Conservation (phyloP, 2,797 vertebrate species). For the Anniella stebbinsi region DNA sequence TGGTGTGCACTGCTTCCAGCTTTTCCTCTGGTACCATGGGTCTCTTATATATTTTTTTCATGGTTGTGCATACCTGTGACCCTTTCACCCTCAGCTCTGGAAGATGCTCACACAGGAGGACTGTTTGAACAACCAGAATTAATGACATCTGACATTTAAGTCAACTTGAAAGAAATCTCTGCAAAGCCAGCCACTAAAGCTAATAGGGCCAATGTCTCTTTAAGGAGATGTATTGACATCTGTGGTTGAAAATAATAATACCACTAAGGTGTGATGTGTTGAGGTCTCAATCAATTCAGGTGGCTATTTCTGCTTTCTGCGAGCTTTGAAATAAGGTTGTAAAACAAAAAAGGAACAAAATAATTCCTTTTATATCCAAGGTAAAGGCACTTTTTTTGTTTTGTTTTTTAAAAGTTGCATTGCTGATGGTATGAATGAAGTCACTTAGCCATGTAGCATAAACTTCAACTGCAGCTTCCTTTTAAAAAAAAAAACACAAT, state of each 20-base stretch:
- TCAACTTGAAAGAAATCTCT: constrained; percentile 76
- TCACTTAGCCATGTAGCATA: constrained; percentile 67
- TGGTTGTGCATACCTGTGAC: constrained; percentile 68
- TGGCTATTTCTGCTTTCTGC: constrained; percentile 7
- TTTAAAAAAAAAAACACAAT: constrained; percentile 44
- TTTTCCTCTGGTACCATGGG: constrained; percentile 49
- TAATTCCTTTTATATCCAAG: constrained; percentile 56
- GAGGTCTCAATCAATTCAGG: constrained; percentile 50
- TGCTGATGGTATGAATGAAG: constrained; percentile 67
- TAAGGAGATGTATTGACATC: constrained; percentile 59
- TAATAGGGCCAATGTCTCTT: constrained; percentile 56
- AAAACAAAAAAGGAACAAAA: constrained; percentile 59
- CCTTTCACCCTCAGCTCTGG: constrained; percentile 67
- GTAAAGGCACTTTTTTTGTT: no score
- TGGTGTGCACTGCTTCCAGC: constrained; percentile 57
- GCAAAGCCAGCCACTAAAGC: constrained; percentile 73
- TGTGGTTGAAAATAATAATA: constrained; percentile 40
- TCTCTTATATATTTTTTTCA: background rate
- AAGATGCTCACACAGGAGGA: constrained; percentile 51
- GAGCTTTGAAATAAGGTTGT: constrained; percentile 59
- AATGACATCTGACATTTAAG: constrained; percentile 78
- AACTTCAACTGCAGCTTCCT: constrained; percentile 60
- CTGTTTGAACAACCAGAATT: constrained; percentile 70
- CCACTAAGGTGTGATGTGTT: constrained; percentile 46
- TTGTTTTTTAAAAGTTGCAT: constrained; percentile 38